These are phyloP conservation scores for Psittacula cyanocephala DNA, from an alignment of 2,113 vertebrate genomes.

Conservation along the genomic window DNA sequence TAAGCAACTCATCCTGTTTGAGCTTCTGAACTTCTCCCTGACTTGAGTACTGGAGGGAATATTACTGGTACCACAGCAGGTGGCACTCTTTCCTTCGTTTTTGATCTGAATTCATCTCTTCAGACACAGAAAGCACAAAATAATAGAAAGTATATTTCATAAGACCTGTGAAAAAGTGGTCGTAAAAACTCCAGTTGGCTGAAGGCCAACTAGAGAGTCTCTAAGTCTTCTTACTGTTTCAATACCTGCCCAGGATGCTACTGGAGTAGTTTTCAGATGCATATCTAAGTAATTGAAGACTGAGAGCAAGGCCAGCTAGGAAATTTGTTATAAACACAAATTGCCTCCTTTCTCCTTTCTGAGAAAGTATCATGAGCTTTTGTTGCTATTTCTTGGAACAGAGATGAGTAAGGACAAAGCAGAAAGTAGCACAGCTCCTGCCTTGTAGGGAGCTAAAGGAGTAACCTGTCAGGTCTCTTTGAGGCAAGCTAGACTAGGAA, in stretches of 20 bases:
- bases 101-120: neutral
- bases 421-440: neutral
- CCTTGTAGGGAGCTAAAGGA: neutral
- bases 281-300: neutral
- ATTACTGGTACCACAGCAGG: neutral
- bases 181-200: neutral
- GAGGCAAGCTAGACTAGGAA: neutral
- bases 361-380: neutral
- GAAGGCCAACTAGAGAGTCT: neutral
- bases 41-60: neutral
- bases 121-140: neutral
- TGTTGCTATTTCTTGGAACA: neutral
- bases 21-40: neutral
- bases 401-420: neutral
- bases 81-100: slow-evolving; percentile 38
- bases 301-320: neutral
- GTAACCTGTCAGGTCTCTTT: neutral
- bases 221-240: neutral
- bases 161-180: neutral
- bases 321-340: neutral
- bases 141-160: neutral
- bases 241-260: neutral
- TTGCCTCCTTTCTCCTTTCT: neutral
- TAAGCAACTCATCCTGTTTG: neutral
- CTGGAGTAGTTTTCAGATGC: neutral